Evolutionary conservation across 2,113 vertebrate species (phyloP).

Genomic region (Nothobranchius furzeri): DNA sequence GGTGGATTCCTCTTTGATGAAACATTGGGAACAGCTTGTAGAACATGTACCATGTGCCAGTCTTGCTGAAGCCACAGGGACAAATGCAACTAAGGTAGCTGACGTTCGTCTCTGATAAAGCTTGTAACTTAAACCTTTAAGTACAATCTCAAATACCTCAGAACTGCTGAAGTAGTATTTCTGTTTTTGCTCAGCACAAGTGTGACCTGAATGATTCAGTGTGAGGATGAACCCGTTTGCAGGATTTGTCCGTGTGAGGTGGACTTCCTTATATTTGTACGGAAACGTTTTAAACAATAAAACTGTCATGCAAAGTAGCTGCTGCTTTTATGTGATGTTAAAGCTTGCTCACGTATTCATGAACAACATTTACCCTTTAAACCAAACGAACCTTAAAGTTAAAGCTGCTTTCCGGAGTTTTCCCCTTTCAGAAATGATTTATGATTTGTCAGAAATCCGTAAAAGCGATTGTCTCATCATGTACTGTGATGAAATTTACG

Average conservation of each 20-base stretch:
- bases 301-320: constrained; percentile 35
- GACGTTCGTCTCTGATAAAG: constrained; percentile 5
- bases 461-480: no score
- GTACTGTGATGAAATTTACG: no score
- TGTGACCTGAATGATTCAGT: neutral
- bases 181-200: neutral
- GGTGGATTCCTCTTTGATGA: constrained; percentile 6
- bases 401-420: no score
- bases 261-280: constrained; percentile 62
- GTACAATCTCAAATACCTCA: constrained; percentile 56
- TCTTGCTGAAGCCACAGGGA: constrained; percentile 29
- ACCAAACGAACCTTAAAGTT: no score
- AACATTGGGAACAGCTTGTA: neutral
- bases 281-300: constrained; percentile 60
- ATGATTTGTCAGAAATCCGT: no score
- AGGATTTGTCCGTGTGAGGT: constrained; percentile 29
- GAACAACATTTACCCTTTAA: no score
- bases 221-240: constrained; percentile 16
- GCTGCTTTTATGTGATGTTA: no score
- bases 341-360: no score
- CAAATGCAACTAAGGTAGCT: constrained; percentile 28
- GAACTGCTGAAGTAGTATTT: neutral
- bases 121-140: constrained; percentile 6
- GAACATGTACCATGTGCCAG: constrained; percentile 35
- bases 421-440: no score